Conservation (phyloP, 2,797 vertebrate species). For the Tamandua tetradactyla region DNA sequence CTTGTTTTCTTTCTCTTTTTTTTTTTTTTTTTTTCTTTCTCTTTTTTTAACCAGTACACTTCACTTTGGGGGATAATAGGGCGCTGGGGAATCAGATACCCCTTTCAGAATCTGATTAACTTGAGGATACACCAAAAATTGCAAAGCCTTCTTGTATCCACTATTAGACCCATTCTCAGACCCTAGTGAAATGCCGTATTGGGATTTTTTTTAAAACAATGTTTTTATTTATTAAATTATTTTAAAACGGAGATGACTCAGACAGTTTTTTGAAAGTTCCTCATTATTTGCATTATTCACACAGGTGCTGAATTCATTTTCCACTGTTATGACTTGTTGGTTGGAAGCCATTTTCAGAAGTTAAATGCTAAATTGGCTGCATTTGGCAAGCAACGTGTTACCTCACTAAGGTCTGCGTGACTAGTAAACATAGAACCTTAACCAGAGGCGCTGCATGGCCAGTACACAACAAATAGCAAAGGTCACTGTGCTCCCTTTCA, state of each 20-base stretch:
- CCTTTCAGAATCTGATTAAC: constrained; percentile 47
- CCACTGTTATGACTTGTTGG: not conserved
- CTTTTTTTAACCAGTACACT: not conserved
- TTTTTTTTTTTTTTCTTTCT: too few relatives aligned
- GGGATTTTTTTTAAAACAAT: not conserved
- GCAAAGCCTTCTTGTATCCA: not conserved
- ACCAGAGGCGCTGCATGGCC: not conserved
- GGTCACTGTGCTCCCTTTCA: constrained; percentile 66
- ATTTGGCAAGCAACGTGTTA: constrained; percentile 46
- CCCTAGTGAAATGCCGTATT: not conserved
- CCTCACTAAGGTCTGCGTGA: not conserved
- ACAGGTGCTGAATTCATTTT: constrained; percentile 25
- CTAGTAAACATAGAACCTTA: constrained; percentile 55
- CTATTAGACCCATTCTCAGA: not conserved
- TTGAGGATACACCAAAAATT: constrained; percentile 13
- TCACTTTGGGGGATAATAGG: not conserved
- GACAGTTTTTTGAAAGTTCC: not conserved
- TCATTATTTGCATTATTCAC: constrained; percentile 42
- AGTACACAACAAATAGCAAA: constrained; percentile 61
- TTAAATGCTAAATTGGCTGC: constrained; percentile 42
- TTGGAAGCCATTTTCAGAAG: constrained; percentile 36
- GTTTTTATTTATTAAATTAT: not conserved
- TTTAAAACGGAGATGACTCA: not conserved
- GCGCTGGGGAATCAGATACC: not conserved
- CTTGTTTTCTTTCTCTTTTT: not conserved